A percentile compares a stretch with the other conserved stretches of the same genome.
Conservation (phyloP, 2,113 vertebrate species). For the Coracopsis vasa region DNA sequence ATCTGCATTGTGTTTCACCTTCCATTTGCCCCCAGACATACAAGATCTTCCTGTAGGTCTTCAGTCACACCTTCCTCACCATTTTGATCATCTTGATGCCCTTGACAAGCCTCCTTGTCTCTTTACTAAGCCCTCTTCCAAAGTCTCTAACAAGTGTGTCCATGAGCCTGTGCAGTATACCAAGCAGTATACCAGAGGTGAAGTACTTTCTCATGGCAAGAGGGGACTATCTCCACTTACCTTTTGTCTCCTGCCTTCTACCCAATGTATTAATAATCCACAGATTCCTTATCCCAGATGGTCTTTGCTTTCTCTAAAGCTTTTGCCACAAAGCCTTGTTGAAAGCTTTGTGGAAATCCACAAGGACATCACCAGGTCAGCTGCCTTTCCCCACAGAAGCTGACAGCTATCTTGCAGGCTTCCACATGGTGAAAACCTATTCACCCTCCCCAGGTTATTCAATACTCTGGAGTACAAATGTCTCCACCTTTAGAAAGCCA, state of each 20-base stretch:
- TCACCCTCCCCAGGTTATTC: not conserved
- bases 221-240: not conserved
- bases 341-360: not conserved
- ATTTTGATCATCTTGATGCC: not conserved
- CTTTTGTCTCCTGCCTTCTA: not conserved
- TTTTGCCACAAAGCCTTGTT: not conserved
- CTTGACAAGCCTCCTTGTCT: not conserved
- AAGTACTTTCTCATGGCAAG: not conserved
- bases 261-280: not conserved
- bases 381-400: not conserved
- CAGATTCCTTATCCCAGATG: not conserved
- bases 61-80: not conserved
- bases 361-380: not conserved
- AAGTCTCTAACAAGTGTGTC: not conserved
- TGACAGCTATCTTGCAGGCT: not conserved
- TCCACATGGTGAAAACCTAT: not conserved
- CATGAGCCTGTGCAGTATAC: no score
- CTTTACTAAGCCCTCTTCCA: not conserved
- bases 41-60: not conserved
- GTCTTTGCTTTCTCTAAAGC: not conserved
- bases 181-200: not conserved
- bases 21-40: not conserved
- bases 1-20: not conserved
- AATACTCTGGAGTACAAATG: not conserved
- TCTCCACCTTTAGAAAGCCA: not conserved